phyloP scores from a whole-genome alignment of 2,113 vertebrate species.

The Ophthalmolycus amberensis region DNA sequence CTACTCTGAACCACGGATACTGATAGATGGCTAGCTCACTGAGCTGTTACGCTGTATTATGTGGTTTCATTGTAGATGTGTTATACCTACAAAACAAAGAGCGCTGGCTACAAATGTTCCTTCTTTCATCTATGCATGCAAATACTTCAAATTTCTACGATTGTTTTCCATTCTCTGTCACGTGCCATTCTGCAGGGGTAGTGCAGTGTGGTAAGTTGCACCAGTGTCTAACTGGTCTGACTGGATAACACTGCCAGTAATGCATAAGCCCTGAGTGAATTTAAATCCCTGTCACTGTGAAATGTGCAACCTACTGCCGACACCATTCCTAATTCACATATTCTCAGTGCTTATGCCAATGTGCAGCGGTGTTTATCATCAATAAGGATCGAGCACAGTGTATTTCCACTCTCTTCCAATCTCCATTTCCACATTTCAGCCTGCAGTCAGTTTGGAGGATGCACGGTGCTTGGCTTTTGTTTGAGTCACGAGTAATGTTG shows the following conservation, averaged over 20 bases:
- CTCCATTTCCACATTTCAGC: slow-evolving; percentile 58
- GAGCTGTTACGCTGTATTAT: not conserved
- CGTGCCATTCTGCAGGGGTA: not conserved
- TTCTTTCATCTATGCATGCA: not conserved
- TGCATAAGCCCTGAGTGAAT: slow-evolving; percentile 25
- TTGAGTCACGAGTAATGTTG: slow-evolving; percentile 54
- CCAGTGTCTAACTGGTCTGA: not conserved
- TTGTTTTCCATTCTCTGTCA: not conserved
- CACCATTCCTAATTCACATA: slow-evolving; percentile 61
- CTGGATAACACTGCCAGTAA: slow-evolving; percentile 37
- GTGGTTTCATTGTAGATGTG: not conserved
- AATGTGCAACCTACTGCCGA: slow-evolving; percentile 47
- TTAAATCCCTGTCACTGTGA: slow-evolving; percentile 57
- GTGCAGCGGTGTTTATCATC: slow-evolving; percentile 55
- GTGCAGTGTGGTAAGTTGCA: not conserved
- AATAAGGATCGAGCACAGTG: slow-evolving; percentile 35
- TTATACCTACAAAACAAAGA: not conserved
- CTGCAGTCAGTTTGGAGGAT: slow-evolving; percentile 28
- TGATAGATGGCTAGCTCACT: not conserved
- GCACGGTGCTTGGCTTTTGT: slow-evolving; percentile 21
- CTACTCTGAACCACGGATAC: not conserved
- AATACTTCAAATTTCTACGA: not conserved
- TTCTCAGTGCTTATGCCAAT: slow-evolving; percentile 44
- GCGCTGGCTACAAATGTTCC: not conserved
- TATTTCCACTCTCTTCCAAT: slow-evolving; percentile 59